A percentile compares a stretch with the other conserved stretches of the same genome.
Evolutionary conservation across 2,888 invertebrate genomes (phyloP).

Genomic region (Hydraecia micacea): DNA sequence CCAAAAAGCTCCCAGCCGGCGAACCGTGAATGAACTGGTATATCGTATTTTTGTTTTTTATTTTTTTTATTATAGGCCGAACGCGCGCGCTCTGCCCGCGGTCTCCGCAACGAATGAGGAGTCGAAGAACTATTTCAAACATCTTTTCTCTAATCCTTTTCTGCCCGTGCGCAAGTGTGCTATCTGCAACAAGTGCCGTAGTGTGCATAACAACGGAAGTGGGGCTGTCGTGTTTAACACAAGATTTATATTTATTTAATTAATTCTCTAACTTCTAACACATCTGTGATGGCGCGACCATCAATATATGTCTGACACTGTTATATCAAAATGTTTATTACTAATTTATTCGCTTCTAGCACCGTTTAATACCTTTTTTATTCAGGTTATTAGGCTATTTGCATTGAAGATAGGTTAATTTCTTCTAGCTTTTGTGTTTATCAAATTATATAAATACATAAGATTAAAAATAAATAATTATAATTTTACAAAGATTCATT

Average conservation of each 20-base stretch:
- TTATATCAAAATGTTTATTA: slow-evolving; percentile 50
- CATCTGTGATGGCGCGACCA: slow-evolving; percentile 45
- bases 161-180: slow-evolving; percentile 82
- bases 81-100: slow-evolving; percentile 85
- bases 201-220: slow-evolving; percentile 78
- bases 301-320: slow-evolving; percentile 49
- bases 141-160: slow-evolving; percentile 89
- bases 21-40: slow-evolving; percentile 84
- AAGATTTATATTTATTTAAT: slow-evolving; percentile 73
- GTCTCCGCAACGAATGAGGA: slow-evolving; percentile 87
- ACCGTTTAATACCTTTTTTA: slow-evolving; percentile 27
- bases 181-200: slow-evolving; percentile 74
- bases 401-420: slow-evolving; percentile 4
- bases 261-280: slow-evolving; percentile 60
- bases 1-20: slow-evolving; percentile 77
- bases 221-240: slow-evolving; percentile 73
- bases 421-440: neutral
- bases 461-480: neutral
- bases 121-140: slow-evolving; percentile 88
- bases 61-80: slow-evolving; percentile 64
- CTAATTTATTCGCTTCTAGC: slow-evolving; percentile 49
- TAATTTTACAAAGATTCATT: neutral
- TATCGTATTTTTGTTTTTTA: slow-evolving; percentile 74
- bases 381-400: slow-evolving; percentile 11
- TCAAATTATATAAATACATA: neutral